phyloP scores from a whole-genome alignment of 2,113 vertebrate species.

The Entomyzon cyanotis region DNA sequence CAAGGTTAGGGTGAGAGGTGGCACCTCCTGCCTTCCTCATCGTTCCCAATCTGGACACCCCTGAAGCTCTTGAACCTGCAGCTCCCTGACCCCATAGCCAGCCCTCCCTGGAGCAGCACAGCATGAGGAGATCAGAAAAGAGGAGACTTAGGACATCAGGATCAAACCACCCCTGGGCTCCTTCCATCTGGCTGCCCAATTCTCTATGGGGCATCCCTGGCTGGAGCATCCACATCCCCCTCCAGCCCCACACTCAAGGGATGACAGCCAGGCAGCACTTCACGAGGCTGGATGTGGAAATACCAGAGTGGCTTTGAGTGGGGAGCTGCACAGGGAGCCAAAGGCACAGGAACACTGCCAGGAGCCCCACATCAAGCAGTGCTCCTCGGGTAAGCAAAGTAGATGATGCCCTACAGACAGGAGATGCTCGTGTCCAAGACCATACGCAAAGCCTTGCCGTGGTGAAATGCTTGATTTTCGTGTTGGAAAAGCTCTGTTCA shows the following conservation, averaged over 20 bases:
- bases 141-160: background rate
- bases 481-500: background rate
- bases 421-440: background rate
- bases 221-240: background rate
- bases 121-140: rapidly evolving
- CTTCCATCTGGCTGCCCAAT: background rate
- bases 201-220: too few species aligned
- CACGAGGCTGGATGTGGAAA: background rate
- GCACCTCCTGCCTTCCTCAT: background rate
- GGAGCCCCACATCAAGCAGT: rapidly evolving
- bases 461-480: rapidly evolving
- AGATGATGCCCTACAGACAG: background rate
- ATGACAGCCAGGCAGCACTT: background rate
- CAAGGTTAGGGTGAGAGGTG: too few species aligned
- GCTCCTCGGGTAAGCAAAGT: background rate
- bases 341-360: background rate
- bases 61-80: background rate
- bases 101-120: background rate
- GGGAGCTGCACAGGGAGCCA: background rate
- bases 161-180: background rate
- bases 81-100: background rate
- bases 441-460: rapidly evolving
- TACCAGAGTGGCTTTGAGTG: rapidly evolving
- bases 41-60: background rate
- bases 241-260: background rate